Base-by-base conservation (phyloP, 2,888 invertebrate species). In the Oscheius sp. region DNA sequence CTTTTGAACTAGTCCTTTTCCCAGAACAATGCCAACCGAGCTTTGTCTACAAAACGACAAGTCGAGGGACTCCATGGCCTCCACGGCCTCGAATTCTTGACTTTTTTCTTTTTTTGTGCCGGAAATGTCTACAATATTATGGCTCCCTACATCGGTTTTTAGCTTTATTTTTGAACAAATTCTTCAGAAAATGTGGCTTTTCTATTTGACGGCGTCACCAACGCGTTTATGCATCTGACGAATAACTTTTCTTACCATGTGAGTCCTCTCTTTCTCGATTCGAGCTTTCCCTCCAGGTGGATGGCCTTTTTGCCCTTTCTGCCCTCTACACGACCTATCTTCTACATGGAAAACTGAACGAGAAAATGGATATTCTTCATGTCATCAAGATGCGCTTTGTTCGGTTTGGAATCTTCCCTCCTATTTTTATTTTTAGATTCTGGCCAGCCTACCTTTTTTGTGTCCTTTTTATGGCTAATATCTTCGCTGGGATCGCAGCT, bases 91-190 rank as follows among this genome's bases (percentile, higher is more conserved):
- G 75, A 77, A 34, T 73, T 80, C 33, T 17, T 76, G 8, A 52
- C 79, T 1, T 75, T 76, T 42, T 67, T 83, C 61, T 42, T 72
- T 15, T 65, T 85, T 4, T 70, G 84, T 23, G 67, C 67, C 20
- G 85, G 85, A 53, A 73, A 80, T 69, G 80, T 82, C 25, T 85
- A 82, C 72, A 83, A 79, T 63, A 57, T 78, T 6, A 81, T 84
- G 73, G 78, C 83, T 46, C 85, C 85, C 3, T 85, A 83, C 63
- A 79, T 85, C 63, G 85, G 84, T 84, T 4, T 46, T 68, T 65
- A 5, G 1, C 12, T 25, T 6, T 17, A 33, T 31, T 55, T 6
- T 53, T 12, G 20, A 8, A 29, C 3, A 15, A 10, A n/a, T 37
- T 50, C 69, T 78, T 17, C 69, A 84, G 84, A 84, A 70, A 84